Evolutionary conservation across 1,140 invertebrate species (phyloP).

Genomic region (Halesus radiatus): DNA sequence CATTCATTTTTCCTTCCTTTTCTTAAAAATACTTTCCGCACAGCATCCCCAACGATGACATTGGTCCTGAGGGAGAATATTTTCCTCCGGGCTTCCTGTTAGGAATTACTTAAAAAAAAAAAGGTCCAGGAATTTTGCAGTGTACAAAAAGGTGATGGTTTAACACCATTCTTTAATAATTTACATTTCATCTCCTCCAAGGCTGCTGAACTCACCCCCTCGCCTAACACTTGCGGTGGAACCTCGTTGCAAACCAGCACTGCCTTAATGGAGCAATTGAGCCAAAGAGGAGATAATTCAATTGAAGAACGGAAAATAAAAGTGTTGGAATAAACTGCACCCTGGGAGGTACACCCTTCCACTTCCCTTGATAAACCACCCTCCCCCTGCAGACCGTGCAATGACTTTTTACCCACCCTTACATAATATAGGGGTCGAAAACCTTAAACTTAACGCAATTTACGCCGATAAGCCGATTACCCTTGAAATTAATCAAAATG

Average conservation of each 20-base stretch:
- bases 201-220: background rate
- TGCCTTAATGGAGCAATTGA: slow-evolving; percentile 16
- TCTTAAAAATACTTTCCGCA: too few species aligned
- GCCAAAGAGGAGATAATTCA: slow-evolving; percentile 13
- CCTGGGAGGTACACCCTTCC: slow-evolving; percentile 29
- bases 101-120: too few species aligned
- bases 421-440: slow-evolving; percentile 12
- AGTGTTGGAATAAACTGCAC: slow-evolving; percentile 53
- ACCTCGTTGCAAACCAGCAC: background rate
- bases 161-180: too few species aligned
- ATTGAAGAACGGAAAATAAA: slow-evolving; percentile 38
- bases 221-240: background rate
- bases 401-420: slow-evolving; percentile 4
- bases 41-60: too few species aligned
- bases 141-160: too few species aligned
- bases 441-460: background rate
- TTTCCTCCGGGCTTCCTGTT: too few species aligned
- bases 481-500: too few species aligned
- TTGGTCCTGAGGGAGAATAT: too few species aligned
- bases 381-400: background rate
- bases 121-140: too few species aligned
- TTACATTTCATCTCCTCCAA: background rate
- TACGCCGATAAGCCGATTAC: too few species aligned
- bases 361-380: slow-evolving; percentile 26
- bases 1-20: too few species aligned